Evolutionary conservation across 2,888 invertebrate genomes (phyloP).

Genomic region (Rhagium mordax): DNA sequence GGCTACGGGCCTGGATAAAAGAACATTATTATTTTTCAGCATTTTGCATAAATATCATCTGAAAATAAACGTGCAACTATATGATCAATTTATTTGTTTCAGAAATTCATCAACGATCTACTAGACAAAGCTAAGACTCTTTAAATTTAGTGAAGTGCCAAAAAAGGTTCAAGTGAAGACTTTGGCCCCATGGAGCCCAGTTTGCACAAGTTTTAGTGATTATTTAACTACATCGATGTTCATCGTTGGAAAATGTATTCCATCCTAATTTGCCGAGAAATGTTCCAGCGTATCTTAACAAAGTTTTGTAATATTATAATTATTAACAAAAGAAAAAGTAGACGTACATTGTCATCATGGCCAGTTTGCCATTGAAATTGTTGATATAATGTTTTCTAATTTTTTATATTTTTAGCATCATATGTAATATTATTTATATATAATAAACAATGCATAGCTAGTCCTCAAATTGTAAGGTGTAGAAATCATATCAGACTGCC

Average conservation of each 20-base stretch:
- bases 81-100: conserved; percentile 68
- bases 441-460: conserved; percentile 55
- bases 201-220: conserved; percentile 63
- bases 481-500: conserved; percentile 64
- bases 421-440: conserved; percentile 45
- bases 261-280: conserved; percentile 46
- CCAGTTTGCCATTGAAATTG: conserved; percentile 55
- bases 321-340: conserved; percentile 36
- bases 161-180: conserved; percentile 59
- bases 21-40: too few relatives aligned
- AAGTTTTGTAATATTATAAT: conserved; percentile 35
- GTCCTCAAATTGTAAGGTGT: conserved; percentile 57
- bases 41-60: too few relatives aligned
- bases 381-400: conserved; percentile 51
- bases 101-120: conserved; percentile 93
- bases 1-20: too few relatives aligned
- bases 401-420: conserved; percentile 56
- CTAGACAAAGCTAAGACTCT: conserved; percentile 92
- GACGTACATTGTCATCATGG: conserved; percentile 39
- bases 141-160: conserved; percentile 73
- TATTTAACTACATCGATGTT: conserved; percentile 58
- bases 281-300: conserved; percentile 39
- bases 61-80: too few relatives aligned
- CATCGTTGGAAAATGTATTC: conserved; percentile 45
- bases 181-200: conserved; percentile 61